A percentile compares a stretch with the other conserved stretches of the same genome.
Conservation (phyloP, 2,113 vertebrate species). For the Elephantulus edwardii region DNA sequence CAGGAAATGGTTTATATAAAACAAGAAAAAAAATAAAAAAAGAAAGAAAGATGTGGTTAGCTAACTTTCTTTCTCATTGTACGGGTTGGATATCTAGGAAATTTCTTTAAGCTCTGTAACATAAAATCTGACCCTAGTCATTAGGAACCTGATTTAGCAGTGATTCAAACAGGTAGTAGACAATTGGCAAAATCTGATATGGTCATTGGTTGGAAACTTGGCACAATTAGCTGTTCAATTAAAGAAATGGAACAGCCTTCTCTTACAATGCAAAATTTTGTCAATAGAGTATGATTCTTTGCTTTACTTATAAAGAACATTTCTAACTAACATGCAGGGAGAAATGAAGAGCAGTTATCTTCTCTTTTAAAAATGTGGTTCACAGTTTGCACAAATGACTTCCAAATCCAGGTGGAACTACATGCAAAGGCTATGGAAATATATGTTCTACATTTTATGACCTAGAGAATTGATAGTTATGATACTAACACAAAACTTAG, state of each 20-base stretch:
- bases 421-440: not conserved
- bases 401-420: not conserved
- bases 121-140: not conserved
- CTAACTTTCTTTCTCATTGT: not conserved
- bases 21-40: too few species aligned
- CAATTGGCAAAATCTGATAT: not conserved
- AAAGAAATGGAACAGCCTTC: not conserved
- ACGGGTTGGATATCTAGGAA: not conserved
- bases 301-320: not conserved
- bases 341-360: not conserved
- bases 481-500: too few species aligned
- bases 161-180: not conserved
- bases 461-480: too few species aligned
- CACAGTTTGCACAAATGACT: not conserved
- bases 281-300: not conserved
- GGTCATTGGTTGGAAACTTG: not conserved
- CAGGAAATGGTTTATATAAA: not conserved
- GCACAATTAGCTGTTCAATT: not conserved
- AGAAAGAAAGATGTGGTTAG: too few species aligned
- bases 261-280: not conserved
- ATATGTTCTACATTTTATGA: not conserved
- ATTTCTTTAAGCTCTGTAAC: not conserved
- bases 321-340: not conserved
- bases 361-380: not conserved
- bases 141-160: not conserved